Percentiles rank a stretch among this genome's conserved stretches.
phyloP scores from a whole-genome alignment of 2,888 invertebrate species.

The Orthosia incerta region DNA sequence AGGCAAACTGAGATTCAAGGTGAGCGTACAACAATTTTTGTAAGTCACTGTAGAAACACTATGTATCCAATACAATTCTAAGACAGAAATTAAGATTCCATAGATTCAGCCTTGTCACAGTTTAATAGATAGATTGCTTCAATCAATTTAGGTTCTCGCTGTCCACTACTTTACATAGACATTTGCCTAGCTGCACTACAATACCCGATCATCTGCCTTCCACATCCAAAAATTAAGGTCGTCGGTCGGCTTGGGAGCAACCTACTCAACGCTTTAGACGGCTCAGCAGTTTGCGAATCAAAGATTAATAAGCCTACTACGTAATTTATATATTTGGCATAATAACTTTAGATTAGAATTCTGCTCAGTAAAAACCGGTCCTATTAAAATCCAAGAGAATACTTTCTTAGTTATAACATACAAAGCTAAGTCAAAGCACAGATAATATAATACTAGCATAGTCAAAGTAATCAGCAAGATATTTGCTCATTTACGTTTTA shows the following conservation, averaged over 20 bases:
- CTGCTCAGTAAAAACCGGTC: not conserved
- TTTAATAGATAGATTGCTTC: not conserved
- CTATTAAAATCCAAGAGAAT: not conserved
- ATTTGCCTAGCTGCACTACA: not conserved
- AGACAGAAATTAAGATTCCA: no score
- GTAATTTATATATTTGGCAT: no score
- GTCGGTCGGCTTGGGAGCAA: not conserved
- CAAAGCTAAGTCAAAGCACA: not conserved
- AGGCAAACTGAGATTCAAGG: slow-evolving; percentile 86
- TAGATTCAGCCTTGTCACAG: not conserved
- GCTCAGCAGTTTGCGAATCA: no score
- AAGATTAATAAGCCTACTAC: no score
- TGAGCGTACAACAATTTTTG: slow-evolving; percentile 54
- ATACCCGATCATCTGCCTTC: not conserved
- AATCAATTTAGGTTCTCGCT: not conserved
- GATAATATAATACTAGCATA: no score
- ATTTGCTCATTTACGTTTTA: slow-evolving; percentile 6
- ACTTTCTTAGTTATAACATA: not conserved
- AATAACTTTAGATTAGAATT: not conserved
- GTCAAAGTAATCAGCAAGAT: not conserved
- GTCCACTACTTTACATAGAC: no score
- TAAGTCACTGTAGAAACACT: not conserved
- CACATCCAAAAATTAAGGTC: not conserved
- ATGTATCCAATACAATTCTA: not conserved
- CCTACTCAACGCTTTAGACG: no score